Conservation (phyloP, 2,113 vertebrate species). For the Phrynosoma blainvillii region DNA sequence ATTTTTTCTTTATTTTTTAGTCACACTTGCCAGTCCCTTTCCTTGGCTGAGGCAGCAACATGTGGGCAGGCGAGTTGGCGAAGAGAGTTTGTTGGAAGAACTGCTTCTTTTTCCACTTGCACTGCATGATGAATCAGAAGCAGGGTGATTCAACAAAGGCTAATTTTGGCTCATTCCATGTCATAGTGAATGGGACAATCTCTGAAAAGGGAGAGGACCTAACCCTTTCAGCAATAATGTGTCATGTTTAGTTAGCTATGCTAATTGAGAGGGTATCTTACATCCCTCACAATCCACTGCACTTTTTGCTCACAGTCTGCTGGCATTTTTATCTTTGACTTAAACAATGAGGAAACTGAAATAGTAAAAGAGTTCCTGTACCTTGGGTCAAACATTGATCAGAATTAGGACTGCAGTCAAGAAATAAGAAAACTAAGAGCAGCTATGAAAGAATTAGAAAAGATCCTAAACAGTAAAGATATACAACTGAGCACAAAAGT, state of each 20-base stretch:
- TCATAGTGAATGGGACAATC: background rate
- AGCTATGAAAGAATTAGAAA: too few species aligned
- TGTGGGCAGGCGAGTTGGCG: background rate
- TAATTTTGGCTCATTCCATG: background rate
- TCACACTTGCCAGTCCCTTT: background rate
- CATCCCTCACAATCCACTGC: background rate
- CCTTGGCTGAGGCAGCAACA: background rate
- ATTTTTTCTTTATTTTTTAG: too few species aligned
- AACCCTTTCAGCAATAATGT: background rate
- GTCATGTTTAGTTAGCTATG: background rate
- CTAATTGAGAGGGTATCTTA: background rate
- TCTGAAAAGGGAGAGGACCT: background rate
- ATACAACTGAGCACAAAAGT: too few species aligned
- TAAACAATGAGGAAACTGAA: too few species aligned
- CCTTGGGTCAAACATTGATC: too few species aligned
- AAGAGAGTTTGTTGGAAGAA: conserved; percentile 1
- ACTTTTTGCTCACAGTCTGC: background rate
- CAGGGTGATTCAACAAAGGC: background rate
- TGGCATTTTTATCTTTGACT: background rate
- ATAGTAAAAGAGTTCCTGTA: too few species aligned
- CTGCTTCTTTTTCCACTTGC: background rate
- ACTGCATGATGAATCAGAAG: background rate
- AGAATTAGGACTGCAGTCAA: too few species aligned
- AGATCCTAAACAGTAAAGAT: too few species aligned
- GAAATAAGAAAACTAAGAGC: too few species aligned